Base-by-base conservation (phyloP, 2,888 invertebrate genomes). In the Acleris holmiana region DNA sequence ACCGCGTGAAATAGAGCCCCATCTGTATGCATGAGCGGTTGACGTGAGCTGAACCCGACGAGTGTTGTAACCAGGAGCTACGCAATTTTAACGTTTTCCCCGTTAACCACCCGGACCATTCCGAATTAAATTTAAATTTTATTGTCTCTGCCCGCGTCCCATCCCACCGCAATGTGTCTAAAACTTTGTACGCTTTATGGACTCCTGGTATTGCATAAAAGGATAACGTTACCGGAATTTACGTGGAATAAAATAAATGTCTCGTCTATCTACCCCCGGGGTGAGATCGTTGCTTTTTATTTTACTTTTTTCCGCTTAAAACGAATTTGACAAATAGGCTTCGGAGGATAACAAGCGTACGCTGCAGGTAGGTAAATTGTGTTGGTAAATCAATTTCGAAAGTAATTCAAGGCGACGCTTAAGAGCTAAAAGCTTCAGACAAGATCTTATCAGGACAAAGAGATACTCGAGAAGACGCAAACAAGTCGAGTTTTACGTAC, bases 91-190 rank as follows among this genome's bases (percentile, higher is more conserved):
- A 41, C 49, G 49, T 44, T 40, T 21, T 48, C 40, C 25, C 55
- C 47, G 48, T n/a, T 49, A 29, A 29, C 56, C 56, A 62, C 23
- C 44, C 48, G 17, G 46, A n/a, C n/a, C 61, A 23, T 49, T 50
- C 25, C 50, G 60, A 56, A 56, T 56, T 62, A 62, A 62, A 62
- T 62, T 61, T 35, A 62, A 56, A 62, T 62, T 62, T 62, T 50
- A 56, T 35, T 50, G 62, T 46, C 56, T 29, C 40, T n/a, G 19
- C 23, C 41, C 49, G 29, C 41, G 17, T 19, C 41, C 44, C 53
- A 10, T n/a, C 18, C 55, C 13, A 49, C 54, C 61, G 61, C 56
- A 41, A 29, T 44, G 53, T 53, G 44, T 50, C 62, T 56, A 44
- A 56, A 62, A 56, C 61, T 62, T 56, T 15, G 7, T 21, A 47